phyloP scores from a whole-genome alignment of 2,113 vertebrate genomes.

The Agelaius tricolor region DNA sequence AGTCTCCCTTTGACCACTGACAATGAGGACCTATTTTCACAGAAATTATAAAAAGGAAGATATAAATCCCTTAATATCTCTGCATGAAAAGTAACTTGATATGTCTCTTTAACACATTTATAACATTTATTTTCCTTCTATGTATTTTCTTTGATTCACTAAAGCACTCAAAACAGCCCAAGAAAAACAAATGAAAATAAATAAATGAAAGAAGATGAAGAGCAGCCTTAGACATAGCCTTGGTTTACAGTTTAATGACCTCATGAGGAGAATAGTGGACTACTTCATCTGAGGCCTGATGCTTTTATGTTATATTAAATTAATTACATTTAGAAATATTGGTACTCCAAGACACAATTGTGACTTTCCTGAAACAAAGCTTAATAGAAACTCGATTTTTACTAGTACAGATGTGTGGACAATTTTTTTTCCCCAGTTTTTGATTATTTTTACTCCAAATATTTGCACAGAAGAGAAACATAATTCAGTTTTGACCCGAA shows the following conservation, averaged over 20 bases:
- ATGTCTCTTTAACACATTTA: slow-evolving; percentile 10
- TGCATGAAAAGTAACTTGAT: neutral
- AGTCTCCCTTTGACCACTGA: neutral
- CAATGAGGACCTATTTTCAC: neutral
- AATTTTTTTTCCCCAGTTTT: neutral
- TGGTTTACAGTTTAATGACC: slow-evolving; percentile 48
- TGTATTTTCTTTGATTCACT: slow-evolving; percentile 20
- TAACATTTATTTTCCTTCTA: slow-evolving; percentile 33
- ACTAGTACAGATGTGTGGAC: neutral
- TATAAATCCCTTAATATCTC: neutral
- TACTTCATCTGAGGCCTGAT: slow-evolving; percentile 48
- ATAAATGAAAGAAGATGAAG: slow-evolving; percentile 37
- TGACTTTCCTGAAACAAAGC: slow-evolving; percentile 47
- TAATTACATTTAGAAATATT: slow-evolving; percentile 66
- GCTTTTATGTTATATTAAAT: slow-evolving; percentile 67
- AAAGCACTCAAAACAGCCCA: slow-evolving; percentile 12
- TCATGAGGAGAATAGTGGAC: slow-evolving; percentile 43
- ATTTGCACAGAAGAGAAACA: neutral
- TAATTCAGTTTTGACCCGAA: neutral
- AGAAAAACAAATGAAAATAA: slow-evolving; percentile 49
- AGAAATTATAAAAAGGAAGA: neutral
- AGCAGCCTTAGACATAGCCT: slow-evolving; percentile 44
- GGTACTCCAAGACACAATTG: slow-evolving; percentile 17
- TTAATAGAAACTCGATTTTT: slow-evolving; percentile 32
- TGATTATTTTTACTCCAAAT: slow-evolving; percentile 31